Conservation (phyloP, 64 coral and sea anemone genomes). For the Dendronephthya gigantea region DNA sequence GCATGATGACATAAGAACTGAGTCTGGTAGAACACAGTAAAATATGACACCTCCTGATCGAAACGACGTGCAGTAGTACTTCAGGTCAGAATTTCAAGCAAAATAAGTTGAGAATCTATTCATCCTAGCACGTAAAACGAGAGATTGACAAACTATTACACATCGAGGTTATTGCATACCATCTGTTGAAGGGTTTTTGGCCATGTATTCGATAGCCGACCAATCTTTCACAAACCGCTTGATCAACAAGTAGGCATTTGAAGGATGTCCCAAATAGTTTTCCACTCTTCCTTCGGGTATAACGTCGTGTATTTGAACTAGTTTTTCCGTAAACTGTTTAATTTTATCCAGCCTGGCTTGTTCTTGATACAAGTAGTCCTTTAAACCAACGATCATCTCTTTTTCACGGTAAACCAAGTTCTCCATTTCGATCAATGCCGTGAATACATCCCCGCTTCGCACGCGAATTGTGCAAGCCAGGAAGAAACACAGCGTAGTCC, state of each 20-base stretch:
- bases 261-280: slow-evolving; percentile 60
- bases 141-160: background rate
- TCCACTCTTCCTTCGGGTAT: slow-evolving; percentile 26
- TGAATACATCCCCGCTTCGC: slow-evolving; percentile 60
- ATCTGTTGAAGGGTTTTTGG: slow-evolving; percentile 51
- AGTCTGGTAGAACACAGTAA: no score
- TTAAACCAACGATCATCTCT: slow-evolving; percentile 48
- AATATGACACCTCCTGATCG: no score
- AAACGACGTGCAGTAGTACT: no score
- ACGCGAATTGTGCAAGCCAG: background rate
- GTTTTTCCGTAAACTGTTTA: slow-evolving; percentile 48
- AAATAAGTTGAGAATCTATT: no score
- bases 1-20: no score
- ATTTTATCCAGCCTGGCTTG: slow-evolving; percentile 30
- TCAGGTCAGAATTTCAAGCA: no score
- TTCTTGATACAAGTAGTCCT: slow-evolving; percentile 51
- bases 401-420: slow-evolving; percentile 75
- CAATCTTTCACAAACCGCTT: slow-evolving; percentile 75
- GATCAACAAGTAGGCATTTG: slow-evolving; percentile 77
- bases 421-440: slow-evolving; percentile 75
- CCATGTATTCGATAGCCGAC: slow-evolving; percentile 37
- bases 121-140: no score
- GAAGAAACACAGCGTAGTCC: background rate
- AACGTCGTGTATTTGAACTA: slow-evolving; percentile 41
- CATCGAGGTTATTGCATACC: slow-evolving; percentile 31